Percentiles rank a stretch among this genome's conserved stretches.
phyloP scores from a whole-genome alignment of 2,113 vertebrate genomes.

The Orthonyx spaldingii region DNA sequence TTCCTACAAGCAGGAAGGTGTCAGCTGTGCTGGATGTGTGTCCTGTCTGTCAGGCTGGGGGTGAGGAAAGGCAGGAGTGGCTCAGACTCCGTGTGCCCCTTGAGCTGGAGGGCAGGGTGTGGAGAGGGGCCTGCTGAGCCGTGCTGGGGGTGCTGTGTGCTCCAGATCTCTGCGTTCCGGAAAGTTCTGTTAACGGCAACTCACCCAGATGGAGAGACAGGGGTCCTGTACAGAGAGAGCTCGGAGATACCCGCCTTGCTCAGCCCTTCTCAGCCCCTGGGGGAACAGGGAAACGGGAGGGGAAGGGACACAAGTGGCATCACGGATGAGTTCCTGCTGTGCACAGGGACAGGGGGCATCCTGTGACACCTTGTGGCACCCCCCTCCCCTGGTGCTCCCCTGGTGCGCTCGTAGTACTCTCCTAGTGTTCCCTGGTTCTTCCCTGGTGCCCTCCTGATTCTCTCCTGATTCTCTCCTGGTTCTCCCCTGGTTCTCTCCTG shows the following conservation, averaged over 20 bases:
- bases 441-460: neutral
- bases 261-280: rapidly evolving
- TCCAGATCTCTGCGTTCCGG: rapidly evolving
- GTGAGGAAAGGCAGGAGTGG: too few relatives aligned
- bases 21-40: rapidly evolving
- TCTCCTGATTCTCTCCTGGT: too few relatives aligned
- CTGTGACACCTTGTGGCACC: too few relatives aligned
- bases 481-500: too few relatives aligned
- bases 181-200: neutral
- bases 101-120: neutral
- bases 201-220: rapidly evolving
- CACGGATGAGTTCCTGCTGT: neutral
- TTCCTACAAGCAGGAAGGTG: neutral
- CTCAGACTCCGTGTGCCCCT: rapidly evolving
- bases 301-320: rapidly evolving
- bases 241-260: rapidly evolving
- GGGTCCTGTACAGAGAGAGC: rapidly evolving
- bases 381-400: neutral
- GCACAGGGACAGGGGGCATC: neutral
- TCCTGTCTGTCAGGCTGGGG: neutral
- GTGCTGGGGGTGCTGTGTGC: rapidly evolving
- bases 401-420: neutral
- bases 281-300: rapidly evolving
- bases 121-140: neutral
- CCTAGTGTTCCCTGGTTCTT: too few relatives aligned